Percentiles rank a stretch among this genome's conserved stretches.
These are phyloP conservation scores for Umimayanthus kanabou DNA, from an alignment of 92 coral and sea anemone genomes.

Conservation along the genomic window DNA sequence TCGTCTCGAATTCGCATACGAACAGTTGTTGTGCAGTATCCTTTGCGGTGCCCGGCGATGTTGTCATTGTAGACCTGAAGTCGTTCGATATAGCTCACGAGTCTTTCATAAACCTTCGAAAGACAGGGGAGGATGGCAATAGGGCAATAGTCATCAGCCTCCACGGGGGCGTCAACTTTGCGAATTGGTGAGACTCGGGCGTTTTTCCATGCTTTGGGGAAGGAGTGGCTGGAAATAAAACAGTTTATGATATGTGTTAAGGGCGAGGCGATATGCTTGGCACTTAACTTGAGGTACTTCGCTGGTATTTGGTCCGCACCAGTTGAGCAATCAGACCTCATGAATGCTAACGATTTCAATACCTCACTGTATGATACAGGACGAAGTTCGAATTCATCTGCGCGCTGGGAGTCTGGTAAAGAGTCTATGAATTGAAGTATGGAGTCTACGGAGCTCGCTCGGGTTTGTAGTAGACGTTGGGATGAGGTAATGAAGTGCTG, in stretches of 20 bases:
- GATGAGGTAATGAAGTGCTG: slow-evolving; percentile 28
- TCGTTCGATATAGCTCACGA: no score
- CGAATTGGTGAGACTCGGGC: neutral
- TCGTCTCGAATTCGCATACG: no score
- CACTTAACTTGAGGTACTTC: neutral
- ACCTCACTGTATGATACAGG: slow-evolving; percentile 3
- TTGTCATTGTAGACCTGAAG: no score
- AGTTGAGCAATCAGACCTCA: neutral
- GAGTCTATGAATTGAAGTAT: slow-evolving; percentile 24
- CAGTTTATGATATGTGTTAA: neutral
- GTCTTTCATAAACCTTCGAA: no score
- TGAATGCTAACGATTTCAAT: slow-evolving; percentile 6
- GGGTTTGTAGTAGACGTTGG: slow-evolving; percentile 17
- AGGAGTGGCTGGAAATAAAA: neutral
- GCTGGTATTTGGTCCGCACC: no score
- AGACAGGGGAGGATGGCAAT: no score
- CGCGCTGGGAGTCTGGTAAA: slow-evolving; percentile 9
- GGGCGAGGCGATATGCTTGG: neutral
- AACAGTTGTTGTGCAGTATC: no score
- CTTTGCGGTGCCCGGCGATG: no score
- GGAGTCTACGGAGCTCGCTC: slow-evolving; percentile 24
- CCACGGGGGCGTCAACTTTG: neutral
- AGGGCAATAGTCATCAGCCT: neutral
- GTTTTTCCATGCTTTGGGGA: neutral
- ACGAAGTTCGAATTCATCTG: slow-evolving; percentile 4